Evolutionary conservation across 2,888 invertebrate species (phyloP), one percentile per base, ranked within the genome.

Genomic region (Sclerodermus sp.): DNA sequence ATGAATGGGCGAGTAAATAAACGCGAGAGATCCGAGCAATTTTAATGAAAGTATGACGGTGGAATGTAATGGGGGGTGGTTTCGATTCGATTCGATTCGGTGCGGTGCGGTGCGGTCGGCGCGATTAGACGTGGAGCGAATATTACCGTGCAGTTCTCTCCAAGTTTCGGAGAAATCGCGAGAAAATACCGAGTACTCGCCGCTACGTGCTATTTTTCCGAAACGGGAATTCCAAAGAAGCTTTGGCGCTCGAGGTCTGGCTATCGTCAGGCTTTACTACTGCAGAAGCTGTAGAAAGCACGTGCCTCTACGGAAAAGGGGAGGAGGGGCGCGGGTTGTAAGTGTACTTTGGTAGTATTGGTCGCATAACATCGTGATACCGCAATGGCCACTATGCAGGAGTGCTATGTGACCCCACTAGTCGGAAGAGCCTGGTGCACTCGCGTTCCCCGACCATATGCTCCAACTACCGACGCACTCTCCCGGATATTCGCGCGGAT

Each of bases 321-420:
- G 17, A 13, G 16, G 14, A 23, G 15, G 12, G 39, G 37, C 18
- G 17, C 32, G 34, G 18, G 16, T 23, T 37, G 39, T 41, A 31
- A 38, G 45, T 48, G 40, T 45, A 30, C 39, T 14, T 47, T 45
- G 45, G 18, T 15, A 23, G 45, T 38, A 43, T 41, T 32, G 44
- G 16, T 41, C 48, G 61, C 63, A 63, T 68, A 64, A 58, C 62
- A 66, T 57, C 58, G 61, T 45, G 51, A 31, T 49, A 62, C 64
- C 63, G 55, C 66, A 63, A 68, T 68, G 66, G 60, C 68, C 65
- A 62, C 62, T 64, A 70, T 70, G 68, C 66, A 59, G 49, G 47
- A 45, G 49, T 42, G 62, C 62, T 64, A 63, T 63, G 63, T 39
- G 49, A 52, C 41, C 49, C 51, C 42, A 45, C 49, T 42, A 23